These are phyloP conservation scores for Calameuta idolon DNA, from an alignment of 2,888 invertebrate species.

Conservation along the genomic window DNA sequence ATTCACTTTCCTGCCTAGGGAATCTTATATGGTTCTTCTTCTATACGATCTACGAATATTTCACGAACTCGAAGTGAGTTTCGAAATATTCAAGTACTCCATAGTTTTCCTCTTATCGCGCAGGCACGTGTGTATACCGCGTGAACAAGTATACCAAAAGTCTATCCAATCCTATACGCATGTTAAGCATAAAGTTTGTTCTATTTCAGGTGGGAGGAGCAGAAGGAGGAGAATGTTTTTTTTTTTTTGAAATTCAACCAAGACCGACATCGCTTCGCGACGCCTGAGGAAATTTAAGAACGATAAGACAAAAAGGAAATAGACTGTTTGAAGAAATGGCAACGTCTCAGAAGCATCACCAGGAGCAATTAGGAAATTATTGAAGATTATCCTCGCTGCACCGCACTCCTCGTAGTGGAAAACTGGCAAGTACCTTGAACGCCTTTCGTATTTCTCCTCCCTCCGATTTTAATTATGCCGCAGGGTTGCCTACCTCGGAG, in stretches of 20 bases:
- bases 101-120: not conserved
- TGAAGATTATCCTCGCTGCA: constrained; percentile 40
- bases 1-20: not conserved
- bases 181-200: not conserved
- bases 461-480: constrained; percentile 44
- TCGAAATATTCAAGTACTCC: not conserved
- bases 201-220: not conserved
- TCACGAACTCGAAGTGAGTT: not conserved
- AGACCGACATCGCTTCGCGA: not conserved
- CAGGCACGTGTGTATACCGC: not conserved
- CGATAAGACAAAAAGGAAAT: not conserved
- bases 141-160: not conserved
- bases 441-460: constrained; percentile 8
- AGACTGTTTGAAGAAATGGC: not conserved
- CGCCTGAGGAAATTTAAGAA: not conserved
- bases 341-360: not conserved
- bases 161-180: not conserved
- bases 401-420: constrained; percentile 26
- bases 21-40: not conserved
- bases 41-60: not conserved
- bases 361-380: constrained; percentile 45
- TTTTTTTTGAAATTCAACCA: not conserved
- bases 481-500: constrained; percentile 15
- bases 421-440: not conserved
- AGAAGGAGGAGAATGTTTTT: not conserved